Percentiles rank a stretch among this genome's conserved stretches.
phyloP scores from a whole-genome alignment of 2,888 invertebrate species.

The Meteorus cinctellus region DNA sequence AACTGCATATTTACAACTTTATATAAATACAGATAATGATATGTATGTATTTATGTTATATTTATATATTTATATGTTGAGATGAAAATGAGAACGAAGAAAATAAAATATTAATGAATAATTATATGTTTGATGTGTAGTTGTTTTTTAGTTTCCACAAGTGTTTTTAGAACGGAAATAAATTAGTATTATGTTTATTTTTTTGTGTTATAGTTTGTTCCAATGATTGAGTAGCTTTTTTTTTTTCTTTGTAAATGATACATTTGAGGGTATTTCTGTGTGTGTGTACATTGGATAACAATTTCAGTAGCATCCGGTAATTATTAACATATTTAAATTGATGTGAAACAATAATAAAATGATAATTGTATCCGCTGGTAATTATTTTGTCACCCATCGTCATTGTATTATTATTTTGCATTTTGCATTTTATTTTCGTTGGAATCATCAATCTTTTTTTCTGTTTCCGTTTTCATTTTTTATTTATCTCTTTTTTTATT shows the following conservation, averaged over 20 bases:
- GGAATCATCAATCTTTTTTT: not conserved
- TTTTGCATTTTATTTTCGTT: not conserved
- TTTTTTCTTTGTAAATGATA: not conserved
- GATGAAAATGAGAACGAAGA: not conserved
- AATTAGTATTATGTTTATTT: not conserved
- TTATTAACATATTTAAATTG: not conserved
- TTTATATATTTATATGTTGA: not conserved
- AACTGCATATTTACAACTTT: not conserved
- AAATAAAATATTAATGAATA: not conserved
- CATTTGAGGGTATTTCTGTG: not conserved
- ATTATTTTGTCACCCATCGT: not conserved
- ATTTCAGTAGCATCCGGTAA: not conserved
- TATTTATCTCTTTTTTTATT: not conserved
- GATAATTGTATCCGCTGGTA: not conserved
- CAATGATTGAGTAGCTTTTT: not conserved
- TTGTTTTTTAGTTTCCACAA: not conserved
- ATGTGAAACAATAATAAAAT: not conserved
- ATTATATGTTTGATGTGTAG: not conserved
- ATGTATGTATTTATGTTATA: not conserved
- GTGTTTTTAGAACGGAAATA: slow-evolving; percentile 7
- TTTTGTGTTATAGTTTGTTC: not conserved
- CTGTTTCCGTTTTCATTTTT: not conserved
- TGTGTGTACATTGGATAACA: not conserved
- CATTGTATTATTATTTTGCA: not conserved
- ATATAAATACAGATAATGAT: not conserved